Base-by-base conservation (phyloP, 1,140 invertebrate genomes). In the Nasonia vitripennis region DNA sequence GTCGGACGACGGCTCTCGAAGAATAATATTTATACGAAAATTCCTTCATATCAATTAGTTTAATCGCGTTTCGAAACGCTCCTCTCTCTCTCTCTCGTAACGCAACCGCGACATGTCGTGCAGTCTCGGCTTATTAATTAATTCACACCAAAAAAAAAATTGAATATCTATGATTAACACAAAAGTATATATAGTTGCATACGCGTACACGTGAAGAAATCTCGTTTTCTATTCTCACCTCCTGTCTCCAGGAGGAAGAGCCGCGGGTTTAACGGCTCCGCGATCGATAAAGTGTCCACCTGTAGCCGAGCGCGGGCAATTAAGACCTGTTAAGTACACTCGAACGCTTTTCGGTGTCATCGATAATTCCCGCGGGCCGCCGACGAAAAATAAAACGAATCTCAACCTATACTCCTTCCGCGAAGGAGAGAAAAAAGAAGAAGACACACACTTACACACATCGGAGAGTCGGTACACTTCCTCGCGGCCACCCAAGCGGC, bases 1-100 rank as follows among this genome's bases (percentile, higher is more conserved):
- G 70, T 62, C 20, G 34, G 7, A 10, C 41, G n/a, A 10, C 14
- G 34, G 48, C 55, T 81, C 31, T 81, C 31, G 51, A 41, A 70
- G 27, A 71, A 85, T 80, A 74, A 62, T 67, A 62, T 85, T 75
- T 62, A 31, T 23, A 51, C 14, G 27, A 51, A 73, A 68, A 62
- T n/a, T 62, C 55, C 55, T 62, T 62, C 55, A n/a, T 62, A 62
- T 62, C 17, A 62, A 62, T 62, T 62, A 62, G 55, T 62, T n/a
- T 62, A 62, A 62, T 62, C 55, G 55, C 55, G 74, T 77, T 77
- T 48, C 74, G 23, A 48, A 20, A 77, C 17, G 20, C 17, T 62
- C 17, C 6, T 17, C 2, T 73, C 14, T 51, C 27, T 73, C 14
- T 51, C 27, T 27, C 27, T 27, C 27, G 27, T 27, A 41, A 77